Evolutionary conservation across 2,888 invertebrate genomes (phyloP).

Genomic region (Mythimna albipuncta): DNA sequence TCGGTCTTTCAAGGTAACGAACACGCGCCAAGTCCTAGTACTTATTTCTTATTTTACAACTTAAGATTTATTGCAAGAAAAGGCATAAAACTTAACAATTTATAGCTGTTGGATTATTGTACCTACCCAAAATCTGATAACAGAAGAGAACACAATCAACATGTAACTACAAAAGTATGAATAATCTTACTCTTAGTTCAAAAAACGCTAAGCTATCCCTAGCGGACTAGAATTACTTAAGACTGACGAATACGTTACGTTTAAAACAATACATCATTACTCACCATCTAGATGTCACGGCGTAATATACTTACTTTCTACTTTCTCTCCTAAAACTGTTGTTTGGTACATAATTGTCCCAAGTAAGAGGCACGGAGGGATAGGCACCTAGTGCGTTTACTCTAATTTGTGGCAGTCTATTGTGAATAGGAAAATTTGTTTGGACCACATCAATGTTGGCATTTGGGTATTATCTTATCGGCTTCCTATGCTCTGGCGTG

Average conservation of each 20-base stretch:
- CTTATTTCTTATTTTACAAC: slow-evolving; percentile 54
- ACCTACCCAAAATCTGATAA: slow-evolving; percentile 57
- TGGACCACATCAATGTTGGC: slow-evolving; percentile 56
- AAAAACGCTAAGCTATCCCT: slow-evolving; percentile 54
- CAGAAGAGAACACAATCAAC: slow-evolving; percentile 52
- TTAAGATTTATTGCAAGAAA: slow-evolving; percentile 66
- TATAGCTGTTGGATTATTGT: slow-evolving; percentile 60
- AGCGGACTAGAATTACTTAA: slow-evolving; percentile 64
- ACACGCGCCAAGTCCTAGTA: slow-evolving; percentile 49
- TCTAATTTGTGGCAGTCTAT: slow-evolving; percentile 79
- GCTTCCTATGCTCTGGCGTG: slow-evolving; percentile 72
- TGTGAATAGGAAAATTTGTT: slow-evolving; percentile 53
- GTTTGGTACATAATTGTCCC: slow-evolving; percentile 70
- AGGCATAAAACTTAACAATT: slow-evolving; percentile 63
- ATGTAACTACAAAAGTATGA: slow-evolving; percentile 46
- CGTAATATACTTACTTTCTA: slow-evolving; percentile 77
- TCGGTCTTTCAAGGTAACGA: slow-evolving; percentile 28
- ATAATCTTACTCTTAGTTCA: slow-evolving; percentile 37
- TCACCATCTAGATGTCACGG: slow-evolving; percentile 73
- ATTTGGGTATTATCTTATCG: slow-evolving; percentile 72
- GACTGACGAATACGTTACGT: slow-evolving; percentile 47
- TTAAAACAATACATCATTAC: slow-evolving; percentile 68
- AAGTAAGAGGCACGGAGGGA: slow-evolving; percentile 63
- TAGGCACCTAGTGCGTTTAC: slow-evolving; percentile 71
- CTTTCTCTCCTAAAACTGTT: slow-evolving; percentile 77